Conservation (phyloP, 1,140 invertebrate species). For the Ostrea denselamellosa region DNA sequence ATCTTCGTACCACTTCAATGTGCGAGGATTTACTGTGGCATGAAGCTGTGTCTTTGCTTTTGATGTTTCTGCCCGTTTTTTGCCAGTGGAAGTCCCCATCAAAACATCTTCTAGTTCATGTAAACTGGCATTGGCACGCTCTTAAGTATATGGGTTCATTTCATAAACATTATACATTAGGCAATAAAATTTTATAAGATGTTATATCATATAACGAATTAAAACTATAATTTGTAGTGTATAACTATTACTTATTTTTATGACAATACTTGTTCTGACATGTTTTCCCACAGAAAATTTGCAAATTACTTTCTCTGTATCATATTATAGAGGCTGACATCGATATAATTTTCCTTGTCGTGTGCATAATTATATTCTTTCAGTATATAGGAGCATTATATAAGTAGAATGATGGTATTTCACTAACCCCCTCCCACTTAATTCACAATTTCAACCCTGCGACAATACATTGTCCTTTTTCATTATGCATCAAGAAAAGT, state of each 20-base stretch:
- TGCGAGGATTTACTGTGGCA: conserved; percentile 62
- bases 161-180: not conserved
- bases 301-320: too few relatives aligned
- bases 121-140: conserved; percentile 65
- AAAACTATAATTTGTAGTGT: not conserved
- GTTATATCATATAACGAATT: not conserved
- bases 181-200: conserved; percentile 8
- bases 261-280: not conserved
- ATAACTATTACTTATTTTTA: not conserved
- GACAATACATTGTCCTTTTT: not conserved
- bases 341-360: too few relatives aligned
- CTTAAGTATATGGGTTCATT: conserved; percentile 47
- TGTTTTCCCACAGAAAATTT: too few relatives aligned
- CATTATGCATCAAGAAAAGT: not conserved
- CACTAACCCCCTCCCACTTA: not conserved
- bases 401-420: too few relatives aligned
- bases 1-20: conserved; percentile 64
- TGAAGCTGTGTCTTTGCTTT: conserved; percentile 60
- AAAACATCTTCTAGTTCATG: conserved; percentile 61
- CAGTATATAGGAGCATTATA: too few relatives aligned
- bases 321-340: too few relatives aligned
- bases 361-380: too few relatives aligned
- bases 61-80: conserved; percentile 4
- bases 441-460: not conserved
- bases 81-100: conserved; percentile 42